These are phyloP conservation scores for Dicyrtomina minuta DNA, from an alignment of 2,888 invertebrate genomes.

Conservation along the genomic window DNA sequence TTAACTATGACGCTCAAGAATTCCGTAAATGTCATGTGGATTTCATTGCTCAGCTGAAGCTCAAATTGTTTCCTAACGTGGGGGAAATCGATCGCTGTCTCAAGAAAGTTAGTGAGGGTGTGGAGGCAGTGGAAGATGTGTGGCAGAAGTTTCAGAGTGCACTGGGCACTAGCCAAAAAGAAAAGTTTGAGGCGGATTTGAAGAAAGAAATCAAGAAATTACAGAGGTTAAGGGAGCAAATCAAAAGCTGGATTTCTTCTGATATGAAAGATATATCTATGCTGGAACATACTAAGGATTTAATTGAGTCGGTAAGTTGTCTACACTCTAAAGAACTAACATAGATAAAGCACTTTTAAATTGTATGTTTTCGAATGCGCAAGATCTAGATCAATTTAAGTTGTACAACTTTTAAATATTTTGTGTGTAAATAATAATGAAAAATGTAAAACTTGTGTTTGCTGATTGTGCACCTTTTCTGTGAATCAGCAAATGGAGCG, in stretches of 20 bases:
- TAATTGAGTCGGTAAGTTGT: slow-evolving; percentile 4
- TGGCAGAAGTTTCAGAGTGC: slow-evolving; percentile 99
- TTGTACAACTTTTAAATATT: background rate
- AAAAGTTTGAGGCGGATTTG: slow-evolving; percentile 99
- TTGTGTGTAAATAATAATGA: background rate
- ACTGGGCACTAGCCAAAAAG: slow-evolving; percentile 98
- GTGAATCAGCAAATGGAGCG: slow-evolving; percentile 10
- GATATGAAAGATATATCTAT: slow-evolving; percentile 99
- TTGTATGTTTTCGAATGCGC: background rate
- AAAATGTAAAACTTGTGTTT: background rate
- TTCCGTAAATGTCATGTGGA: slow-evolving; percentile 12
- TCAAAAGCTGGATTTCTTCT: slow-evolving; percentile 99
- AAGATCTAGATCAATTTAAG: background rate
- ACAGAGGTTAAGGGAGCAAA: slow-evolving; percentile 99
- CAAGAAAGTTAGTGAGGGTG: slow-evolving; percentile 98
- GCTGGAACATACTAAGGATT: slow-evolving; percentile 63
- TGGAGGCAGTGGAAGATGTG: slow-evolving; percentile 98
- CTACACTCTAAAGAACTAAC: no score
- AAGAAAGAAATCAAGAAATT: slow-evolving; percentile 99
- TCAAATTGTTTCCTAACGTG: slow-evolving; percentile 59
- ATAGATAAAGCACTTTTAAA: no score
- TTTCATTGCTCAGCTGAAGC: slow-evolving; percentile 8
- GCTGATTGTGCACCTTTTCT: background rate
- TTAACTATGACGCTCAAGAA: slow-evolving; percentile 1
- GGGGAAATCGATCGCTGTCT: slow-evolving; percentile 99